phyloP scores from a whole-genome alignment of 2,113 vertebrate species.

The Poeciliopsis retropinna region DNA sequence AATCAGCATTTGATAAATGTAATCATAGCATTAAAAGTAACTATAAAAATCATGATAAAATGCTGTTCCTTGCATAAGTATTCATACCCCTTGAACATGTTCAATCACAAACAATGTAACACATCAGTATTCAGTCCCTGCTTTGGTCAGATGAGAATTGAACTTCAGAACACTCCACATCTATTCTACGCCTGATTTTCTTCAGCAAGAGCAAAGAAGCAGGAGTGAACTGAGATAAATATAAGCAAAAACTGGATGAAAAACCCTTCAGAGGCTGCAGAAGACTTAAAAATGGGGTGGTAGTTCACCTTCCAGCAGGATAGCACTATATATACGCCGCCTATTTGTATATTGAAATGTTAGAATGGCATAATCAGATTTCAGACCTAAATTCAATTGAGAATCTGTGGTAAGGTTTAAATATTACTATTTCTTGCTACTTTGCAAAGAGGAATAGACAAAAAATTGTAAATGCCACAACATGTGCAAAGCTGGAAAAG shows the following conservation, averaged over 20 bases:
- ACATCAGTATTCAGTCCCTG: neutral
- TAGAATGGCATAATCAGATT: neutral
- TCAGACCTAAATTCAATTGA: neutral
- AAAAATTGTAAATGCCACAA: neutral
- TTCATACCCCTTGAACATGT: neutral
- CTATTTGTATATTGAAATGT: too few relatives aligned
- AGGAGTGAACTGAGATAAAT: neutral
- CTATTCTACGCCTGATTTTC: neutral
- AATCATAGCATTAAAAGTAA: constrained; percentile 16
- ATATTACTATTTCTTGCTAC: neutral
- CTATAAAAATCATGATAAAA: neutral
- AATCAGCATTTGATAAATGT: constrained; percentile 30
- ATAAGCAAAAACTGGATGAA: neutral
- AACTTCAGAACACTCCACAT: neutral
- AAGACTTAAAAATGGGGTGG: neutral
- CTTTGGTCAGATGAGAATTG: neutral
- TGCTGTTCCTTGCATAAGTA: neutral
- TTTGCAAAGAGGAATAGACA: neutral
- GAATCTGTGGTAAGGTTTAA: neutral
- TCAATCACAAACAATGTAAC: neutral
- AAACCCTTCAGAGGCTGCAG: neutral
- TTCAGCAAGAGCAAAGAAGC: neutral
- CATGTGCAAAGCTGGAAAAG: neutral
- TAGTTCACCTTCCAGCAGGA: neutral
- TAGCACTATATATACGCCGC: neutral